Evolutionary conservation across 64 coral and sea anemone species (phyloP), one percentile per base, ranked within the genome.

Genomic region (Trachythela sp.): DNA sequence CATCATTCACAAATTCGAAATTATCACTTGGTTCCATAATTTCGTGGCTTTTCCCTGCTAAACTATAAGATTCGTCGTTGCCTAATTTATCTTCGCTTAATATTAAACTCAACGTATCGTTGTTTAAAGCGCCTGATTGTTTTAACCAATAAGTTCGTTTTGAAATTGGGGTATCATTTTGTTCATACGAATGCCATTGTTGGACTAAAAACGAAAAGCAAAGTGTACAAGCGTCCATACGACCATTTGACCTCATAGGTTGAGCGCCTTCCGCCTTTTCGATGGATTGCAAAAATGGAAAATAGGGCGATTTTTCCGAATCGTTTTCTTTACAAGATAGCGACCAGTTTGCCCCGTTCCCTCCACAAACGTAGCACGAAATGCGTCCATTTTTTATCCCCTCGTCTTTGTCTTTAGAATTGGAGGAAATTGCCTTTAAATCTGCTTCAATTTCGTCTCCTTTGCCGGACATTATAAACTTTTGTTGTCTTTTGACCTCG

Each of bases 181-280:
- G 27, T 18, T 80, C 75, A 30, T 80, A 80, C 32, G 33, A 38
- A 80, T 80, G 75, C 75, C 75, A 80, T 80, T 80, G 75, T 22
- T 80, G 75, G 4, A 80, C 38, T 11, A 80, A 8, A 39, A 80
- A 80, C 18, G 75, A 80, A 80, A 80, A 80, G 75, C 75, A 80
- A 38, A 80, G 9, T 37, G 75, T 80, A 39, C 75, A 80, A 80
- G 75, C 75, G 37, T 80, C 75, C 4, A 80, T 80, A 29, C 75
- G 75, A 80, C 75, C 75, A 39, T 80, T 80, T 39, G 32, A 35
- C 75, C 38, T 80, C 38, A 80, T 37, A 40, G 32, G 9, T 36
- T 80, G 13, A 38, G 75, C 75, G 13, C 75, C 75, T 80, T 80
- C 75, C 32, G 75, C 75, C 31, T 80, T 80, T 36, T 80, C 75